A percentile compares a stretch with the other conserved stretches of the same genome.
phyloP scores from a whole-genome alignment of 92 coral and sea anemone species.

The Porites cylindrica region DNA sequence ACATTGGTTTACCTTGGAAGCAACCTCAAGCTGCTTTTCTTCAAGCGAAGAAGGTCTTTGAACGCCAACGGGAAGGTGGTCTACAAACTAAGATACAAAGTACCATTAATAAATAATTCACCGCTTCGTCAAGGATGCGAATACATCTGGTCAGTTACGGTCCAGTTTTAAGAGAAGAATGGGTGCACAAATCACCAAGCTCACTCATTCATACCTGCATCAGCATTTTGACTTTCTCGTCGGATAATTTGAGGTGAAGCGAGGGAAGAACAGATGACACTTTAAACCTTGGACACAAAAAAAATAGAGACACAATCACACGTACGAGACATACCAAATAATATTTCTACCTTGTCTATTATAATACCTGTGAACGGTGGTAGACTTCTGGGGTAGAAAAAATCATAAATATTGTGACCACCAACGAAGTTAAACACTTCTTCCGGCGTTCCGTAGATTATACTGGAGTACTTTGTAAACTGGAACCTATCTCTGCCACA shows the following conservation, averaged over 20 bases:
- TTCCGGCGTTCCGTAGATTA: no score
- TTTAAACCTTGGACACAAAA: constrained; percentile 69
- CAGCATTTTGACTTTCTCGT: constrained; percentile 81
- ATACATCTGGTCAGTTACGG: no score
- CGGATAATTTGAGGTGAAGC: constrained; percentile 87
- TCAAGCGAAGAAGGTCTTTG: constrained; percentile 15
- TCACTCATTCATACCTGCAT: constrained; percentile 71
- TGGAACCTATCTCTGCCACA: no score
- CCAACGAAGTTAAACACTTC: no score
- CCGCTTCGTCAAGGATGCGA: not conserved
- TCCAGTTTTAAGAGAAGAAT: not conserved
- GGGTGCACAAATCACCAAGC: not conserved
- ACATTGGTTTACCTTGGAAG: constrained; percentile 5
- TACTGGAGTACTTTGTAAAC: no score
- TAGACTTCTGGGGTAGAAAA: no score
- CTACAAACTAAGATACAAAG: constrained; percentile 35
- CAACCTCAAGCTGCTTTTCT: constrained; percentile 16
- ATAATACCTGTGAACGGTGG: no score
- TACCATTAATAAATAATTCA: not conserved
- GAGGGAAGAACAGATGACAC: constrained; percentile 81
- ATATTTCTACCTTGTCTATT: not conserved
- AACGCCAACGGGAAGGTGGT: constrained; percentile 66
- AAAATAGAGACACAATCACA: not conserved
- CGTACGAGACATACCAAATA: not conserved
- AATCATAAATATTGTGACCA: no score